Conservation (phyloP, 2,797 vertebrate species). For the Ambastaia sidthimunki region DNA sequence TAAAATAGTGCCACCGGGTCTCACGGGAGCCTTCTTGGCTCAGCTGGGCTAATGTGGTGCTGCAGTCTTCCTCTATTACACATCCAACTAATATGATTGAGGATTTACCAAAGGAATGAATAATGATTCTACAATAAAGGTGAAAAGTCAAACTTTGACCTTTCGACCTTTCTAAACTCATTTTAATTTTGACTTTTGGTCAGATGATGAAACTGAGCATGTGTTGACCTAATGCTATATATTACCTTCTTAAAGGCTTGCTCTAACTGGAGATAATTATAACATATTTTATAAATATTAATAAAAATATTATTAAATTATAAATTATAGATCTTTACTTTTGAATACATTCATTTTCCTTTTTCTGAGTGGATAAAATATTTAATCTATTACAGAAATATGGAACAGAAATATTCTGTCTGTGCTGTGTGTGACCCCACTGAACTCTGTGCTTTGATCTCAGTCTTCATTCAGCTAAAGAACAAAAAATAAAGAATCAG, state of each 20-base stretch:
- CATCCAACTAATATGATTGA: neutral
- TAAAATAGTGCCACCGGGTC: constrained; percentile 30
- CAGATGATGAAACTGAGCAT: too few relatives aligned
- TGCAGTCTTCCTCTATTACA: constrained; percentile 10
- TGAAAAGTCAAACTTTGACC: constrained; percentile 17
- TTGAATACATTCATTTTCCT: neutral
- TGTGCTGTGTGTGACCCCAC: neutral
- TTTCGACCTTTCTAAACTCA: too few relatives aligned
- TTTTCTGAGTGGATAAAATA: neutral
- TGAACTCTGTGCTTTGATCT: constrained; percentile 26
- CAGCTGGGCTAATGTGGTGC: neutral
- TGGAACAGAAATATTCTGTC: neutral
- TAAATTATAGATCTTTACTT: neutral
- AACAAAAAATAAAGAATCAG: constrained; percentile 3
- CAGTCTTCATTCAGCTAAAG: constrained; percentile 14
- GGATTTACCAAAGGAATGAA: neutral
- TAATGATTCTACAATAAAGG: neutral
- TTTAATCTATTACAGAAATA: neutral
- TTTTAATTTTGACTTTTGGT: too few relatives aligned
- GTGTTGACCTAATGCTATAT: too few relatives aligned
- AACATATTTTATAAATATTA: too few relatives aligned
- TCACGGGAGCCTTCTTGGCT: constrained; percentile 22
- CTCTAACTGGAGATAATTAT: too few relatives aligned
- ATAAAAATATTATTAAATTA: too few relatives aligned
- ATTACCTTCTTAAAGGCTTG: too few relatives aligned